Evolutionary conservation across 2,797 vertebrate species (phyloP).

Genomic region (Botia kubotai): DNA sequence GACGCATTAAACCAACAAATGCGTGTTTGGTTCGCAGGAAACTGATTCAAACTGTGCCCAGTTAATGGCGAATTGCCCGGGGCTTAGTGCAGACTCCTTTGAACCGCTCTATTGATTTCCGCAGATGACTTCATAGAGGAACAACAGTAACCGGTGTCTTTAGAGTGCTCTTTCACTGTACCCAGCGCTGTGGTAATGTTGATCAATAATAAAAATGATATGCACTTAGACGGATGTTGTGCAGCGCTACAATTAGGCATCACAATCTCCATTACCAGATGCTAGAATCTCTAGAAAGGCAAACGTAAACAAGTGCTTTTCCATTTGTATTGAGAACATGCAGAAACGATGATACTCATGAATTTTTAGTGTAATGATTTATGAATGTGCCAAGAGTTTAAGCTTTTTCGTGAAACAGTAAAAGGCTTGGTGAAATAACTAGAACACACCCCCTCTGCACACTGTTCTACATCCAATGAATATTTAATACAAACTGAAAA

Average conservation of each 20-base stretch:
- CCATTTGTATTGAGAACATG: constrained; percentile 11
- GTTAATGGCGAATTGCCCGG: constrained; percentile 27
- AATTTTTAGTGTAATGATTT: constrained; percentile 36
- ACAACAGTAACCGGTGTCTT: constrained; percentile 35
- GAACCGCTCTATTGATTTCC: constrained; percentile 47
- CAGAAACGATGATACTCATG: constrained; percentile 1
- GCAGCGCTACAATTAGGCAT: constrained; percentile 26
- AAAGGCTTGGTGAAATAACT: constrained; percentile 9
- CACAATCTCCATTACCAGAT: constrained; percentile 11
- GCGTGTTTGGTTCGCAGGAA: constrained; percentile 34
- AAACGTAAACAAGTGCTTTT: constrained; percentile 36
- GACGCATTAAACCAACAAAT: constrained; percentile 48
- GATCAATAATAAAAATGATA: constrained; percentile 51
- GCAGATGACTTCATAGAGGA: constrained; percentile 53
- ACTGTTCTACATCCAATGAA: constrained; percentile 4
- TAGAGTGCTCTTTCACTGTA: constrained; percentile 42
- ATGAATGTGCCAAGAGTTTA: constrained; percentile 33
- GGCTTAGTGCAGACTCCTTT: constrained; percentile 38
- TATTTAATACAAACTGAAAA: constrained; percentile 32
- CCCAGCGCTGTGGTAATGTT: constrained; percentile 40
- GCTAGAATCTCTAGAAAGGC: constrained; percentile 16
- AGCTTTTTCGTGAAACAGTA: constrained; percentile 2
- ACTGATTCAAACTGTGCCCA: constrained; percentile 23
- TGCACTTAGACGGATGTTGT: constrained; percentile 42
- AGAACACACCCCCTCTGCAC: not conserved